phyloP scores from a whole-genome alignment of 2,113 vertebrate genomes.

The Rutilus rutilus region DNA sequence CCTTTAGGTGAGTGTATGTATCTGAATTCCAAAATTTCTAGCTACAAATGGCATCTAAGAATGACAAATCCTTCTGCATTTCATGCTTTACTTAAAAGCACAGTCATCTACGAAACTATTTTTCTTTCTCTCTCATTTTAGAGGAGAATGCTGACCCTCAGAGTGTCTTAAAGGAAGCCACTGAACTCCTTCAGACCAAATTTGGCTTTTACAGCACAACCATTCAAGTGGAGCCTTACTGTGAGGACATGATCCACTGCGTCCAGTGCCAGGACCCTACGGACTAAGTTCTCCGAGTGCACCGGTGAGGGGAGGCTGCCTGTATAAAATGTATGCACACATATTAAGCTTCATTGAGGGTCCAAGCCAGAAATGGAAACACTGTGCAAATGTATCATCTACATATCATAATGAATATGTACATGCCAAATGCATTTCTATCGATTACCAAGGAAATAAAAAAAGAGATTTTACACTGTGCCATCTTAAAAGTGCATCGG shows the following conservation, averaged over 20 bases:
- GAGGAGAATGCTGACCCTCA: conserved; percentile 80
- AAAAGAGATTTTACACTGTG: conserved; percentile 6
- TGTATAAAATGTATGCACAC: conserved; percentile 40
- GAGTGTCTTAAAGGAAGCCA: conserved; percentile 84
- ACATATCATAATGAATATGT: conserved; percentile 34
- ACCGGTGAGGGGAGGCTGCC: conserved; percentile 7
- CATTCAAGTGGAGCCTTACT: conserved; percentile 89
- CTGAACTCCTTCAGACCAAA: conserved; percentile 80
- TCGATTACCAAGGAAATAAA: neutral
- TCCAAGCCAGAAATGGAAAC: conserved; percentile 41
- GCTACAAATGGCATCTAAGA: neutral
- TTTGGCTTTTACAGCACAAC: conserved; percentile 89
- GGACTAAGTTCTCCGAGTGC: conserved; percentile 67
- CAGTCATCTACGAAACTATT: no score
- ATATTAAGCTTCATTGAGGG: conserved; percentile 42
- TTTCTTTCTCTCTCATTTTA: conserved; percentile 57
- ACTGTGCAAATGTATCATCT: conserved; percentile 45
- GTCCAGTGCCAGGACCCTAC: conserved; percentile 81
- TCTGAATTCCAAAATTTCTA: neutral
- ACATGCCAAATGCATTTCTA: conserved; percentile 14
- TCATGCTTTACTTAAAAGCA: neutral
- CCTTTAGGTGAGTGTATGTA: no score
- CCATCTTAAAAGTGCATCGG: neutral
- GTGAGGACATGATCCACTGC: conserved; percentile 84
- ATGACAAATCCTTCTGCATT: neutral